Conservation (phyloP, 2,797 vertebrate species). For the Eospalax fontanierii region DNA sequence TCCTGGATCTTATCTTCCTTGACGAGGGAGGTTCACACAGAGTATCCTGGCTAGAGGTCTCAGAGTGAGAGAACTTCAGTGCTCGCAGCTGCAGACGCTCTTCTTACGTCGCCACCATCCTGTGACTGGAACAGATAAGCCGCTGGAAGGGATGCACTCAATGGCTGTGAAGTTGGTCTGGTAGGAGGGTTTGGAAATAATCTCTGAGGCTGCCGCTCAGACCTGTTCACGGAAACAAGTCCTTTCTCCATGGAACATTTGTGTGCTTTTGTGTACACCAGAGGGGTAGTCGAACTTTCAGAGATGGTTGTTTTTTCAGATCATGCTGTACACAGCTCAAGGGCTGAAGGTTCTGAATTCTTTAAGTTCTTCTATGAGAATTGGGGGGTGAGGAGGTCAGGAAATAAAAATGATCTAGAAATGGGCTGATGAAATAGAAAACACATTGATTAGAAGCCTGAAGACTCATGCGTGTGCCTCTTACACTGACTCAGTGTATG, state of each 20-base stretch:
- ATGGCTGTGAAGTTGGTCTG: neutral
- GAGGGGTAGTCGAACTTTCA: neutral
- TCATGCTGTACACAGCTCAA: neutral
- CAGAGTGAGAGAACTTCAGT: neutral
- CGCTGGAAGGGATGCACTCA: neutral
- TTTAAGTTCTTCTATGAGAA: neutral
- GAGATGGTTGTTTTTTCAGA: neutral
- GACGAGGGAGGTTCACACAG: neutral
- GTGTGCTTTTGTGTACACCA: no score
- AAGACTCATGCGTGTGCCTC: neutral
- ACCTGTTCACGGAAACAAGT: neutral
- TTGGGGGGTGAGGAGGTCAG: neutral
- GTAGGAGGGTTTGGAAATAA: neutral
- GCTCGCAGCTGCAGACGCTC: neutral
- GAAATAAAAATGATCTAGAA: neutral
- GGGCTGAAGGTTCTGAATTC: neutral
- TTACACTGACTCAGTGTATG: neutral
- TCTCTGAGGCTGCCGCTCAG: neutral
- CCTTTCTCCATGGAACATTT: neutral
- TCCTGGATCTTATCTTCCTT: neutral
- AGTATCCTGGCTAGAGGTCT: neutral
- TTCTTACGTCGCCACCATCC: neutral
- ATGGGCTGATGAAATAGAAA: neutral
- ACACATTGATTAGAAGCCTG: neutral
- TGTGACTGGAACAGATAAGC: neutral